phyloP scores from a whole-genome alignment of 2,113 vertebrate species.

The Gymnarchus niloticus region DNA sequence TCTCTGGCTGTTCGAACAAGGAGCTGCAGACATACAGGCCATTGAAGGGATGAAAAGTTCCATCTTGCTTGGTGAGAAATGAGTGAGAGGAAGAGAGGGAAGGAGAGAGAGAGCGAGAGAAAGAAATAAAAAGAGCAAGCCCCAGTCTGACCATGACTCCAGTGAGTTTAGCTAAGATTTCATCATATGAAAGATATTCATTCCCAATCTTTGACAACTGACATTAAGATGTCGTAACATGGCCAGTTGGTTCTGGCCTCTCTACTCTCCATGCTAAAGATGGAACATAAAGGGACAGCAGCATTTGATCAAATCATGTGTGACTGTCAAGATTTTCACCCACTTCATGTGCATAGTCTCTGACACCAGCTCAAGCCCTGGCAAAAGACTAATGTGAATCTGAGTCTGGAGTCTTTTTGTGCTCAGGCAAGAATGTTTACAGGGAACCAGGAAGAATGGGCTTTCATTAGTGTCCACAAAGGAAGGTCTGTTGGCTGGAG shows the following conservation, averaged over 20 bases:
- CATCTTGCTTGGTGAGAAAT: constrained; percentile 42
- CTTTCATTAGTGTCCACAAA: too few species aligned
- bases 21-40: constrained; percentile 69
- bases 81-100: constrained; percentile 16
- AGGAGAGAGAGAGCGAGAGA: not conserved
- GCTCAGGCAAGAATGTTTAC: too few species aligned
- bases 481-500: too few species aligned
- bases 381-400: not conserved
- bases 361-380: not conserved
- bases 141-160: not conserved
- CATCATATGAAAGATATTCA: not conserved
- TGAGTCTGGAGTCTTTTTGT: not conserved
- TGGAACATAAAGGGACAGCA: constrained; percentile 22
- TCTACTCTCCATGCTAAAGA: constrained; percentile 21
- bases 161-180: not conserved
- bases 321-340: not conserved
- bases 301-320: constrained; percentile 14
- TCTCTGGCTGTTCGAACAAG: constrained; percentile 62
- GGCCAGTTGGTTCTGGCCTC: not conserved
- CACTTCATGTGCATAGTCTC: not conserved
- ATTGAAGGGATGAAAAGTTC: constrained; percentile 73
- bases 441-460: too few species aligned
- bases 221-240: not conserved
- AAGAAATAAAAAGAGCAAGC: constrained; percentile 9
- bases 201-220: not conserved